Conservation (phyloP, 2,113 vertebrate species). For the Macrotus californicus region DNA sequence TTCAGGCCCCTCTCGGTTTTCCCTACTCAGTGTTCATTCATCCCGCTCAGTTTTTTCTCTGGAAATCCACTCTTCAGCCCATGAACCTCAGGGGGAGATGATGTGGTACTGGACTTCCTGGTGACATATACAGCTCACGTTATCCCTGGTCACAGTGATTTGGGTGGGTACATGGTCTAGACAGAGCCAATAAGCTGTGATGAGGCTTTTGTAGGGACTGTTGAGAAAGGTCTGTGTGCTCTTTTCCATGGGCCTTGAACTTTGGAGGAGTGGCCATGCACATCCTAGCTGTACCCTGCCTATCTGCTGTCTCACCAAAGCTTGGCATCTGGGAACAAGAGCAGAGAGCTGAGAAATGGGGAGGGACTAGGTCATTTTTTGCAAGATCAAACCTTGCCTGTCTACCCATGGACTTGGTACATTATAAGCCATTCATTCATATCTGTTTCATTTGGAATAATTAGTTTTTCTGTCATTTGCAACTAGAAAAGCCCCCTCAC, state of each 20-base stretch:
- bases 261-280: not conserved
- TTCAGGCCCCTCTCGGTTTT: not conserved
- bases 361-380: not conserved
- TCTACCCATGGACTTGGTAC: not conserved
- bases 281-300: not conserved
- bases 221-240: not conserved
- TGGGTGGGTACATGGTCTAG: not conserved
- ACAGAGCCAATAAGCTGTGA: not conserved
- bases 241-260: not conserved
- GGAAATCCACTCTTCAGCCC: not conserved
- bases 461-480: not conserved
- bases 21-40: not conserved
- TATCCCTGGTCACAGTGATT: not conserved
- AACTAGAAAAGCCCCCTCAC: not conserved
- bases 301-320: not conserved
- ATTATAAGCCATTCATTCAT: not conserved
- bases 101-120: not conserved
- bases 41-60: not conserved
- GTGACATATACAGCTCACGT: not conserved
- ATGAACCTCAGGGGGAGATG: not conserved
- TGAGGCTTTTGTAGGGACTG: not conserved
- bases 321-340: not conserved
- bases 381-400: not conserved
- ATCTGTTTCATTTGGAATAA: not conserved
- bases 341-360: not conserved